Conservation (phyloP, 2,797 vertebrate genomes). For the Antrozous pallidus region DNA sequence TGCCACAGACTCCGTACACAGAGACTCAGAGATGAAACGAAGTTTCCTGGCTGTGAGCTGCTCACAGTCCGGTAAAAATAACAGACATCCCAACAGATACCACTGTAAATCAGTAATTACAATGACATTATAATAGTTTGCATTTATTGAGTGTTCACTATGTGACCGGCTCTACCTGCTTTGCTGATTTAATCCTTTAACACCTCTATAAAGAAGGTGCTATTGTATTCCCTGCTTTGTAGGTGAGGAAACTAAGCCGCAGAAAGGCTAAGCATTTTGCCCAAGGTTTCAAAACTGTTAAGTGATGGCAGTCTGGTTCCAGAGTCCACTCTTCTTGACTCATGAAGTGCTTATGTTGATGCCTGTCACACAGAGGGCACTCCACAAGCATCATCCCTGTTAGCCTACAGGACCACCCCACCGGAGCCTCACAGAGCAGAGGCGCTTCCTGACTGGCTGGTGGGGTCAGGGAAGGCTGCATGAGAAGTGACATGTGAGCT, state of each 20-base stretch:
- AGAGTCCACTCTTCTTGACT: neutral
- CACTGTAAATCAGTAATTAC: neutral
- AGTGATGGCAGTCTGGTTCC: neutral
- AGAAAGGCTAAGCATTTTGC: neutral
- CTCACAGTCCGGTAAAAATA: neutral
- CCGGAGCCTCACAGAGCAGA: neutral
- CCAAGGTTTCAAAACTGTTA: neutral
- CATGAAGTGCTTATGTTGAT: fast-evolving
- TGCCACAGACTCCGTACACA: neutral
- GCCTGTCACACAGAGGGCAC: fast-evolving
- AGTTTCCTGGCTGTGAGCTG: neutral
- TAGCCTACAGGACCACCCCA: fast-evolving
- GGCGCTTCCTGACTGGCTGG: neutral
- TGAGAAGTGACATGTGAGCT: neutral
- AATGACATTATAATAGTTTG: neutral
- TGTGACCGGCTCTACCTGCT: neutral
- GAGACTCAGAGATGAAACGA: neutral
- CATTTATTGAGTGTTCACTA: neutral
- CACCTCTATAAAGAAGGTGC: neutral
- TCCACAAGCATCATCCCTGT: fast-evolving
- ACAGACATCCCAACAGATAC: neutral
- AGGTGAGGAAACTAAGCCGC: neutral
- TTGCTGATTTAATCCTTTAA: neutral
- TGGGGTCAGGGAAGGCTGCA: neutral
- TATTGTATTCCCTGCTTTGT: neutral